Percentiles rank a stretch among this genome's conserved stretches.
phyloP scores from a whole-genome alignment of 2,888 invertebrate species.

The Macaria notata region DNA sequence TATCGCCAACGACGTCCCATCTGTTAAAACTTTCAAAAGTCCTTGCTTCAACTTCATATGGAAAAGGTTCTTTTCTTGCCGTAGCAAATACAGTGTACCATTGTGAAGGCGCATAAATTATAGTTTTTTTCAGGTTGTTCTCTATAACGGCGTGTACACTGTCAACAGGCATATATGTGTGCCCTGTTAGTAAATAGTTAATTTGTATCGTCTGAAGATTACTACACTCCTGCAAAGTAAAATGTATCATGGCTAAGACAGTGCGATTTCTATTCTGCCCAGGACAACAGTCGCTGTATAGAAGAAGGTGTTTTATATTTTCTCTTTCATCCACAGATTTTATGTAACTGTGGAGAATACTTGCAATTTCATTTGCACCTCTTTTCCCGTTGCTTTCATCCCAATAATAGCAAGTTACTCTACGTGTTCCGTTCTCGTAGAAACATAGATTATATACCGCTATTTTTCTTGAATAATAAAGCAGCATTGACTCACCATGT shows the following conservation, averaged over 20 bases:
- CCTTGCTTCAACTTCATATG: constrained; percentile 31
- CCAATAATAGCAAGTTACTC: constrained; percentile 31
- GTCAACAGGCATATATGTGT: constrained; percentile 50
- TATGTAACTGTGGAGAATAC: constrained; percentile 25
- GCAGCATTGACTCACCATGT: constrained; percentile 33
- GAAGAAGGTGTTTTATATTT: constrained; percentile 24
- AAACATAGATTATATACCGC: constrained; percentile 32
- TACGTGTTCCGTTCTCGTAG: constrained; percentile 31
- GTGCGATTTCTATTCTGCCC: constrained; percentile 40
- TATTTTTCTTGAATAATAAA: constrained; percentile 31
- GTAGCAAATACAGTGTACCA: constrained; percentile 39
- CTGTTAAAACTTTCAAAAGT: constrained; percentile 31
- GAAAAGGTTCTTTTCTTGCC: constrained; percentile 31
- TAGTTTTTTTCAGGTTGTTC: constrained; percentile 33
- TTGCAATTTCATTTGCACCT: constrained; percentile 33
- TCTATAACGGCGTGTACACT: constrained; percentile 42
- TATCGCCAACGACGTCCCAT: constrained; percentile 33
- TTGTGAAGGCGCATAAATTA: constrained; percentile 44
- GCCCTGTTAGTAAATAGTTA: constrained; percentile 40
- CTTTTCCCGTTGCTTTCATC: constrained; percentile 32
- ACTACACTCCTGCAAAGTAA: constrained; percentile 29
- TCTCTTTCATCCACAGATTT: constrained; percentile 25
- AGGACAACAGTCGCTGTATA: constrained; percentile 34
- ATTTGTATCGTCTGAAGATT: constrained; percentile 35
- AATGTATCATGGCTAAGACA: constrained; percentile 32